Percentiles rank a stretch among this genome's conserved stretches.
Conservation (phyloP, 2,113 vertebrate species). For the Python bivittatus region DNA sequence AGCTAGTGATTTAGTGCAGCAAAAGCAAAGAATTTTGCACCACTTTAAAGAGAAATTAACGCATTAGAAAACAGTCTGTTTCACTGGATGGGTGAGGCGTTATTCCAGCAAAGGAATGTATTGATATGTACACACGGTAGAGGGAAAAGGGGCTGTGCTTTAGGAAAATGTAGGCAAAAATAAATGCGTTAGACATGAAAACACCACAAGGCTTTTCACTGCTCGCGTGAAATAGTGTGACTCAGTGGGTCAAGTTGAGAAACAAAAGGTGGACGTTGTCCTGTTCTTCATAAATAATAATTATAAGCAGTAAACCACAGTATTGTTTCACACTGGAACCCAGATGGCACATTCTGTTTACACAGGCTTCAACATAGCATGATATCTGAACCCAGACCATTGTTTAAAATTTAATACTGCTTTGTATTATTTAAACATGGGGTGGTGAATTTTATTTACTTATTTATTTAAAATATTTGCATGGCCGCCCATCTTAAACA, state of each 20-base stretch:
- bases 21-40: background rate
- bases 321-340: background rate
- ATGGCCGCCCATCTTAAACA: background rate
- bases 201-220: background rate
- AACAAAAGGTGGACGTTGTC: background rate
- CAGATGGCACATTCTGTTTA: background rate
- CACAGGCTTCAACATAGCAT: background rate
- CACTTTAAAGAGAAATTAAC: background rate
- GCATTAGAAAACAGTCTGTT: background rate
- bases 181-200: background rate
- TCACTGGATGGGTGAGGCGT: background rate
- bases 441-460: background rate
- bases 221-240: background rate
- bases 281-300: background rate
- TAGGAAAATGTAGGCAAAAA: background rate
- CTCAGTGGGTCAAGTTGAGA: background rate
- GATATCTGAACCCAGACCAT: background rate
- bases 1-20: background rate
- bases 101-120: background rate
- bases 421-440: background rate
- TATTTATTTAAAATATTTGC: background rate
- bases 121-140: background rate
- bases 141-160: background rate
- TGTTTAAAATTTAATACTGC: background rate
- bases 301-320: background rate